phyloP scores from a whole-genome alignment of 2,797 vertebrate genomes.

The Oophaga sylvatica region DNA sequence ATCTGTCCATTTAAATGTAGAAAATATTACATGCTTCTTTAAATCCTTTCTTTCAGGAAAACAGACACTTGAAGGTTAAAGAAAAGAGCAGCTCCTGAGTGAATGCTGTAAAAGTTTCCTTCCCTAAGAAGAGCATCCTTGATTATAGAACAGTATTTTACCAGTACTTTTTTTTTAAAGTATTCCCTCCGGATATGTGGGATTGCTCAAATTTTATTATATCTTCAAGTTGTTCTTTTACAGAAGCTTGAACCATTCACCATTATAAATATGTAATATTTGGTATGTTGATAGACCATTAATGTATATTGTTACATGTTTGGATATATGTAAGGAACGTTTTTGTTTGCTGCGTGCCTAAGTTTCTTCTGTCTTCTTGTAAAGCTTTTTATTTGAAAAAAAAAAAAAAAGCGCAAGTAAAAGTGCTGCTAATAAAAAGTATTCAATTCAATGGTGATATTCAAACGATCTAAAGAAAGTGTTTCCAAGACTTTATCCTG shows the following conservation, averaged over 20 bases:
- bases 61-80: constrained; percentile 76
- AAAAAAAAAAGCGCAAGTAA: constrained; percentile 27
- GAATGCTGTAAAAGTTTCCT: not conserved
- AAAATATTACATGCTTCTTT: not conserved
- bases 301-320: constrained; percentile 62
- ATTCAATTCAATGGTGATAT: not conserved
- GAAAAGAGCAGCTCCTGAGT: constrained; percentile 70
- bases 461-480: not conserved
- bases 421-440: constrained; percentile 31
- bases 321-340: constrained; percentile 1
- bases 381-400: constrained; percentile 12
- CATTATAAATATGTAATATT: constrained; percentile 40
- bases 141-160: constrained; percentile 38
- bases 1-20: not conserved
- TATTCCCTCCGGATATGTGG: not conserved
- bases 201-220: constrained; percentile 25
- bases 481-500: constrained; percentile 11
- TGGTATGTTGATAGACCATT: constrained; percentile 11
- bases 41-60: constrained; percentile 66
- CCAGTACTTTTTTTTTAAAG: not conserved
- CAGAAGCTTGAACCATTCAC: constrained; percentile 10
- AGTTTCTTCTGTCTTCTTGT: constrained; percentile 14
- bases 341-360: constrained; percentile 1
- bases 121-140: not conserved
- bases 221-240: not conserved